A percentile compares a stretch with the other conserved stretches of the same genome.
Evolutionary conservation across 2,888 invertebrate genomes (phyloP).

Genomic region (Macrosiphum euphorbiae): DNA sequence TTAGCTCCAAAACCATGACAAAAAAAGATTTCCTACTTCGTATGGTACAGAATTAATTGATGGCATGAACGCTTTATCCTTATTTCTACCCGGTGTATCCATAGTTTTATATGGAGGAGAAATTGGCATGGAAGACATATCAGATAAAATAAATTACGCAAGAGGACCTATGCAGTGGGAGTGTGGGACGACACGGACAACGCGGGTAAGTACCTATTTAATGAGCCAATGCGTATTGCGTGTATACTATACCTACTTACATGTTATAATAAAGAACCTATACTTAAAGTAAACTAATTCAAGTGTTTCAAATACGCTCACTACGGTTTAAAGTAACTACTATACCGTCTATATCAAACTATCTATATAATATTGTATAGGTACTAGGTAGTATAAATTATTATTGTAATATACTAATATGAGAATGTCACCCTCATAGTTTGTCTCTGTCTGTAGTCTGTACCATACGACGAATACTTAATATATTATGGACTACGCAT

Average conservation of each 20-base stretch:
- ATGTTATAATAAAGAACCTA: too few relatives aligned
- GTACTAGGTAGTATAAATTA: too few relatives aligned
- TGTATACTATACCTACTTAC: neutral
- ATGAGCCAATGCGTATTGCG: neutral
- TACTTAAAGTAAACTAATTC: too few relatives aligned
- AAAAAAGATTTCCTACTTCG: neutral
- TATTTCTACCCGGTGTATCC: constrained; percentile 39
- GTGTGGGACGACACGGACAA: constrained; percentile 79
- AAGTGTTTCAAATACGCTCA: too few relatives aligned
- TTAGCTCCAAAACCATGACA: constrained; percentile 49
- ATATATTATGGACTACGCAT: too few relatives aligned
- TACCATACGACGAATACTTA: too few relatives aligned
- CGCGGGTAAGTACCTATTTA: constrained; percentile 72
- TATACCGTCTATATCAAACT: too few relatives aligned
- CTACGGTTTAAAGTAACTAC: too few relatives aligned
- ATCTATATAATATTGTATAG: too few relatives aligned
- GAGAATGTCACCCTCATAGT: too few relatives aligned
- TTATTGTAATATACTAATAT: too few relatives aligned
- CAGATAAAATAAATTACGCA: constrained; percentile 76
- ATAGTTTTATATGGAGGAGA: constrained; percentile 57
- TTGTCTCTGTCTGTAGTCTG: too few relatives aligned
- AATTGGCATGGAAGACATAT: constrained; percentile 70
- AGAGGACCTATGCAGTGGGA: constrained; percentile 89
- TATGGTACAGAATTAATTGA: neutral
- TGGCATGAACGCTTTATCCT: constrained; percentile 32